Base-by-base conservation (phyloP, 2,113 vertebrate genomes). In the Antidorcas marsupialis region DNA sequence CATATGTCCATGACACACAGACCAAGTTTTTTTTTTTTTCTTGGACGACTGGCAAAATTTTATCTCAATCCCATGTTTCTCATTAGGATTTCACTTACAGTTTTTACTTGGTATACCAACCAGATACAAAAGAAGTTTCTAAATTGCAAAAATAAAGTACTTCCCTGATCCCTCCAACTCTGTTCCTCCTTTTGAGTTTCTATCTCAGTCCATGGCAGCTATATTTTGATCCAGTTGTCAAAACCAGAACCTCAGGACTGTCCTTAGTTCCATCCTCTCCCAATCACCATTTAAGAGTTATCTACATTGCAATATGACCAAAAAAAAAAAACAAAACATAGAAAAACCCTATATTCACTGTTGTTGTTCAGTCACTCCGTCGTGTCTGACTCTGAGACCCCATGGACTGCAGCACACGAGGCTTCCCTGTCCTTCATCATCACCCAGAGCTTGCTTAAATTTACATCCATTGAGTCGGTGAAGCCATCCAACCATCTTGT, bases 1-100 rank as follows among this genome's bases (percentile, higher is more conserved):
- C 6, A 2, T 6, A 8, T 2, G 2, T 19, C 64, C 3, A 2
- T 19, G 17, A 45, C 1, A 76, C 3, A 62, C 1, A 78, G n/a
- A 33, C 2, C 13, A 43, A 23, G 27, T 13, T 52, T 23, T 30
- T 50, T 47, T 47, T 33, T n/a, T 47, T 47, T 47, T 47, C 36
- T 33, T 76, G 39, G 39, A 11, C 27, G 47, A 87, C 6, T 45
- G 76, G 17, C 21, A 82, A 88, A 86, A 76, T 39, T 52, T 5
- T 55, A 30, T 55, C 60, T 90, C n/a, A 67, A 16, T 14, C 2
- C 16, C n/a, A 89, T 3, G 3, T 36, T 52, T 74, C 53, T 60
- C 50, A 76, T 45, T 25, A 11, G 25, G n/a, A 33, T 47, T 87
- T 27, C 4, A 23, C n/a, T 82, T 91, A 39, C 3, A 39, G 21